A percentile compares a stretch with the other conserved stretches of the same genome.
Conservation (phyloP, 2,888 invertebrate genomes). For the Mayetiola destructor region DNA sequence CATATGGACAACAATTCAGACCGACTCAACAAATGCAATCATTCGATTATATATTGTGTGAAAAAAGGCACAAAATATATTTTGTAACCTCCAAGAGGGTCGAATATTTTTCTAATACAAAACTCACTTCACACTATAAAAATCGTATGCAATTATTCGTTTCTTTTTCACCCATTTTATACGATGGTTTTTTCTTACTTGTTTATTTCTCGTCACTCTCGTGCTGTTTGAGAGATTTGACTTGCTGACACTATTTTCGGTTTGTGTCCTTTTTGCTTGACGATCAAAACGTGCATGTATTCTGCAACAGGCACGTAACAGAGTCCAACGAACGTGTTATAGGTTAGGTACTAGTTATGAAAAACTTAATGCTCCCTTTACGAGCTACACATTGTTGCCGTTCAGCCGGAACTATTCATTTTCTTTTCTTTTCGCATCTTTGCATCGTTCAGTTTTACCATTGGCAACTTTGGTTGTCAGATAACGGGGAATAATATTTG, state of each 20-base stretch:
- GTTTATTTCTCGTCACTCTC: background rate
- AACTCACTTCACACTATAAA: background rate
- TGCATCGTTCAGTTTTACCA: too few relatives aligned
- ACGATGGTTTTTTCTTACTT: background rate
- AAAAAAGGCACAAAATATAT: constrained; percentile 13
- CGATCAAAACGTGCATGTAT: too few relatives aligned
- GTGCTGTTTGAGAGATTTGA: constrained; percentile 4
- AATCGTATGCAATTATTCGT: background rate
- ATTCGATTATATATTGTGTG: constrained; percentile 17
- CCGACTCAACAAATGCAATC: constrained; percentile 8
- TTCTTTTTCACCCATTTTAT: too few relatives aligned
- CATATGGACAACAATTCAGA: too few relatives aligned
- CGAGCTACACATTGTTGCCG: background rate
- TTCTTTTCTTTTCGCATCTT: background rate
- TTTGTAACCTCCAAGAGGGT: constrained; percentile 1
- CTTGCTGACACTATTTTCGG: background rate
- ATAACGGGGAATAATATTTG: constrained; percentile 17
- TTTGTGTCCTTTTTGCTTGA: too few relatives aligned
- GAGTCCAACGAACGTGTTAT: too few relatives aligned
- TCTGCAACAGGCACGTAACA: too few relatives aligned
- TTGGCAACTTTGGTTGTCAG: constrained; percentile 14
- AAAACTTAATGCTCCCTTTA: background rate
- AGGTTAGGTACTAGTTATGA: too few relatives aligned
- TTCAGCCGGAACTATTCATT: background rate
- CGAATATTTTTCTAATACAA: background rate